A percentile compares a stretch with the other conserved stretches of the same genome.
phyloP scores from a whole-genome alignment of 2,113 vertebrate species.

The Carassius gibelio region DNA sequence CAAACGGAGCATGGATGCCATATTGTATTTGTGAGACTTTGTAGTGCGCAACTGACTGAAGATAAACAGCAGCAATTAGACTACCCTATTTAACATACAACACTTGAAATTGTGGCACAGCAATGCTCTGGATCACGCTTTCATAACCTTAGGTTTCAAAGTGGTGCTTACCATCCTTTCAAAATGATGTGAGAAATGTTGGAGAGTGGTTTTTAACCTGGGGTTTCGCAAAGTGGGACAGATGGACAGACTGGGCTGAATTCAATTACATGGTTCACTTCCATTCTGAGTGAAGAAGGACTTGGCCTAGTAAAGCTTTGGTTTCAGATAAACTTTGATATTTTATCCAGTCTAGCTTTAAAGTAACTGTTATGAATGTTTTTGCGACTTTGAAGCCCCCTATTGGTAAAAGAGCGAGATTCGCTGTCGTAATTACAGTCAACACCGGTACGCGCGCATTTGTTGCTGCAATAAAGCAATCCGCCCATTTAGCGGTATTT shows the following conservation, averaged over 20 bases:
- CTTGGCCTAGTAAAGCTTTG: neutral
- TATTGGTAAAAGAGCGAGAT: neutral
- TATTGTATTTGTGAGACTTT: constrained; percentile 2
- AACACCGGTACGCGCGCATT: neutral
- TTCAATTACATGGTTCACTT: neutral
- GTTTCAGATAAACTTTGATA: constrained; percentile 16
- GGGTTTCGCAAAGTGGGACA: neutral
- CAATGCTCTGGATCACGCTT: neutral
- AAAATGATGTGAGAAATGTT: neutral
- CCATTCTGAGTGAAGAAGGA: neutral
- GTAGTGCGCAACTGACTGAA: constrained; percentile 5
- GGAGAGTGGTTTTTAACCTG: neutral
- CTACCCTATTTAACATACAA: neutral
- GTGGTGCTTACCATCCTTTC: neutral
- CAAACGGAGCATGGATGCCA: constrained; percentile 19
- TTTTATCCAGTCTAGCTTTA: neutral
- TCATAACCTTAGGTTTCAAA: neutral
- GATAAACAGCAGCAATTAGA: neutral
- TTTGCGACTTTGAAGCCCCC: neutral
- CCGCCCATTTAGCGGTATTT: neutral
- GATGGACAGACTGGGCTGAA: neutral
- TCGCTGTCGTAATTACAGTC: neutral
- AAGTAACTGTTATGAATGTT: neutral
- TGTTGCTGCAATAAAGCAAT: neutral
- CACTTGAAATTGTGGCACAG: constrained; percentile 5